phyloP scores from a whole-genome alignment of 2,797 vertebrate species.

The Tachyglossus aculeatus region DNA sequence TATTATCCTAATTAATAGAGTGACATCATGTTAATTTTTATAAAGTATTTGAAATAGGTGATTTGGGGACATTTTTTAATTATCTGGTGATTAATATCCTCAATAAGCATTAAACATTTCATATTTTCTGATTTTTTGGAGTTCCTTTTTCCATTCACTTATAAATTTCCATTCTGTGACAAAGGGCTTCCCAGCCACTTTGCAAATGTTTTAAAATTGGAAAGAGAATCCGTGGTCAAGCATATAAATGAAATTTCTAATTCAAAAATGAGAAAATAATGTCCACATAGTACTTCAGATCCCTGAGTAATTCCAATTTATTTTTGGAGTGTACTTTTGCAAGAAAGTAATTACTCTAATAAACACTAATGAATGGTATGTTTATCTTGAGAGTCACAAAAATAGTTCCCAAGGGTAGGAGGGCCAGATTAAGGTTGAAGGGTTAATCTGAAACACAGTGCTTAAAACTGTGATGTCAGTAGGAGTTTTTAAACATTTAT shows the following conservation, averaged over 20 bases:
- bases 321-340: slow-evolving; percentile 67
- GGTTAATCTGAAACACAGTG: slow-evolving; percentile 66
- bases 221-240: slow-evolving; percentile 36
- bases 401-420: slow-evolving; percentile 56
- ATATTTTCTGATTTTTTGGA: slow-evolving; percentile 1
- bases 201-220: not conserved
- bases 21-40: no score
- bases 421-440: slow-evolving; percentile 58
- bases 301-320: slow-evolving; percentile 51
- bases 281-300: slow-evolving; percentile 22
- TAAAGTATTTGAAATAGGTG: no score
- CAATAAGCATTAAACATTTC: slow-evolving; percentile 21
- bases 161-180: slow-evolving; percentile 21
- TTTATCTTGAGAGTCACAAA: slow-evolving; percentile 67
- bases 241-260: slow-evolving; percentile 35
- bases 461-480: slow-evolving; percentile 47
- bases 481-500: slow-evolving; percentile 50
- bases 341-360: slow-evolving; percentile 59
- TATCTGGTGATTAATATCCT: not conserved
- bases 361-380: slow-evolving; percentile 60
- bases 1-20: no score
- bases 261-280: slow-evolving; percentile 57
- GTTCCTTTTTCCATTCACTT: slow-evolving; percentile 21
- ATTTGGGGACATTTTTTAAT: not conserved
- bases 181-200: slow-evolving; percentile 22